phyloP scores from a whole-genome alignment of 2,888 invertebrate species.

The Ochlodes sylvanus region DNA sequence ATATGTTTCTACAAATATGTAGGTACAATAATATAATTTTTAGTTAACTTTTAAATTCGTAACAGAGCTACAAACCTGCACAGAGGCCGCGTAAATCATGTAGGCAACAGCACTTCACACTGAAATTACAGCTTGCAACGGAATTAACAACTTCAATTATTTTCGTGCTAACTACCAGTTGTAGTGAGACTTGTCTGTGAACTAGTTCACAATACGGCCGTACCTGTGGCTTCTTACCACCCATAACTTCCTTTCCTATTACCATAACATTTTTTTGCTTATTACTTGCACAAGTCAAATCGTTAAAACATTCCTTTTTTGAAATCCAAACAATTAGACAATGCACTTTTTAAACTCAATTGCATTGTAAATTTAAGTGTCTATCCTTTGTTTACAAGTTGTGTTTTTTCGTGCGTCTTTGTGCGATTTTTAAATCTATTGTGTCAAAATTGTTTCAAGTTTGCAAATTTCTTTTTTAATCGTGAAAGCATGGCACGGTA shows the following conservation, averaged over 20 bases:
- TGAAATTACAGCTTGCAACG: conserved; percentile 53
- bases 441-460: conserved; percentile 36
- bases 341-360: conserved; percentile 14
- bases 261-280: conserved; percentile 69
- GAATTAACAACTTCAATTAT: conserved; percentile 76
- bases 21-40: too few relatives aligned
- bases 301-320: conserved; percentile 45
- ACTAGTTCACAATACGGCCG: conserved; percentile 66
- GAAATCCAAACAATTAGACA: conserved; percentile 44
- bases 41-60: neutral
- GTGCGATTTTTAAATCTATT: conserved; percentile 48
- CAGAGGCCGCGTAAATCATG: conserved; percentile 23
- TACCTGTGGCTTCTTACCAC: conserved; percentile 81
- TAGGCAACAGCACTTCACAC: conserved; percentile 44
- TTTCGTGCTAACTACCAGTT: conserved; percentile 56
- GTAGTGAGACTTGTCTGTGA: conserved; percentile 62
- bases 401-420: conserved; percentile 48
- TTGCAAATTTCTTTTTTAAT: conserved; percentile 52
- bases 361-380: conserved; percentile 42
- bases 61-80: conserved; percentile 2
- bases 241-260: conserved; percentile 49
- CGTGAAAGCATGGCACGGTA: conserved; percentile 72
- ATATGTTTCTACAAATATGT: too few relatives aligned
- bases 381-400: conserved; percentile 50
- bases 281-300: conserved; percentile 55